phyloP scores from a whole-genome alignment of 2,113 vertebrate genomes.

The Probosciger aterrimus region DNA sequence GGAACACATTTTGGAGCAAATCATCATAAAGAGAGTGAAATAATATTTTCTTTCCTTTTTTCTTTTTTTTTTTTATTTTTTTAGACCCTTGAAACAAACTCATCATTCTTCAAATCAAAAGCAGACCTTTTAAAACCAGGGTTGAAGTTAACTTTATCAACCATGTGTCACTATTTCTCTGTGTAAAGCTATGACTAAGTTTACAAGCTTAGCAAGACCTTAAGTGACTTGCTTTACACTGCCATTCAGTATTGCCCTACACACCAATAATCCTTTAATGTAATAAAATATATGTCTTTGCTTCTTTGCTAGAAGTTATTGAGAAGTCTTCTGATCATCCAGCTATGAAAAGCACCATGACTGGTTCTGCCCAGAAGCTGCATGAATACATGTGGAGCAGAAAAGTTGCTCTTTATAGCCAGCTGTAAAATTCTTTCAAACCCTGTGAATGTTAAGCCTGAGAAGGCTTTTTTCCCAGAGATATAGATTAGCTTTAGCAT shows the following conservation, averaged over 20 bases:
- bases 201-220: not conserved
- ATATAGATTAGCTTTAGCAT: not conserved
- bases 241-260: not conserved
- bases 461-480: constrained; percentile 29
- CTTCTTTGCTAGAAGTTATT: constrained; percentile 24
- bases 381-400: constrained; percentile 55
- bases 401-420: constrained; percentile 62
- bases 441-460: constrained; percentile 31
- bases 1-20: not conserved
- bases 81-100: not conserved
- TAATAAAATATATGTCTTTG: constrained; percentile 18
- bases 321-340: constrained; percentile 58
- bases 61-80: not conserved
- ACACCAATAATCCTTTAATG: not conserved
- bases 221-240: not conserved
- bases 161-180: not conserved
- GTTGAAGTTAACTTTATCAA: not conserved
- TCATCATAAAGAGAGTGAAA: not conserved
- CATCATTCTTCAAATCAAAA: not conserved
- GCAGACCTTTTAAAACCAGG: not conserved
- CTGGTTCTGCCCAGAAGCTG: constrained; percentile 63
- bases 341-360: constrained; percentile 59
- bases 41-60: not conserved
- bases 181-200: not conserved
- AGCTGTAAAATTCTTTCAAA: constrained; percentile 61